Evolutionary conservation across 2,888 invertebrate genomes (phyloP).

Genomic region (Ormyrus rosae): DNA sequence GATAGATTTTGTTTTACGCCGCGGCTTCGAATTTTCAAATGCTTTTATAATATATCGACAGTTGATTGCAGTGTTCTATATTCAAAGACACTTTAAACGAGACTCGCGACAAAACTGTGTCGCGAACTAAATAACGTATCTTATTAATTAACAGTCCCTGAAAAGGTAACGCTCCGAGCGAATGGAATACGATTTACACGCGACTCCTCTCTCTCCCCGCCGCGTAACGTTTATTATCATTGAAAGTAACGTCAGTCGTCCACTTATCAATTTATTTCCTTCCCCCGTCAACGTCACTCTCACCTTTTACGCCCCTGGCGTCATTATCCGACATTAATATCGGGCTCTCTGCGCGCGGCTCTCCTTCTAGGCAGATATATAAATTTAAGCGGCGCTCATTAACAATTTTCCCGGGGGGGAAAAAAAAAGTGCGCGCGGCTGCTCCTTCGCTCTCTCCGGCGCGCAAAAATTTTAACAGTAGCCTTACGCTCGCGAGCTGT

Average conservation of each 20-base stretch:
- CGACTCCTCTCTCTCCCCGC: not conserved
- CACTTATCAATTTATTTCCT: conserved; percentile 1
- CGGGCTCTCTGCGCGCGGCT: not conserved
- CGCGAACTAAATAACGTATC: no score
- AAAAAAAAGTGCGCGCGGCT: not conserved
- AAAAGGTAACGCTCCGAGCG: no score
- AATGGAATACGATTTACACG: no score
- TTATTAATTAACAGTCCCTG: no score
- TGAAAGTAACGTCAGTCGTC: not conserved
- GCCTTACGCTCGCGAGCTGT: no score
- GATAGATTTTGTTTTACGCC: no score
- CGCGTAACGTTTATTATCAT: conserved; percentile 9
- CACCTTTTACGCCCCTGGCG: conserved; percentile 1
- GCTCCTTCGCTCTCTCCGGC: no score
- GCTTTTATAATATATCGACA: no score
- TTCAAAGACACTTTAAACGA: no score
- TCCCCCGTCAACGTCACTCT: not conserved
- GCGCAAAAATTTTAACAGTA: not conserved
- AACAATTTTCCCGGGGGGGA: conserved; percentile 8
- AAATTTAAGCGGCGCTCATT: conserved; percentile 10
- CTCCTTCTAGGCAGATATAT: not conserved
- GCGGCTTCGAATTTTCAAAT: no score
- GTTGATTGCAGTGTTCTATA: no score
- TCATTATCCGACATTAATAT: conserved; percentile 17
- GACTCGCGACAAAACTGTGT: no score